Evolutionary conservation across 23 tunicate genomes (phyloP).

Genomic region (Styela plicata): DNA sequence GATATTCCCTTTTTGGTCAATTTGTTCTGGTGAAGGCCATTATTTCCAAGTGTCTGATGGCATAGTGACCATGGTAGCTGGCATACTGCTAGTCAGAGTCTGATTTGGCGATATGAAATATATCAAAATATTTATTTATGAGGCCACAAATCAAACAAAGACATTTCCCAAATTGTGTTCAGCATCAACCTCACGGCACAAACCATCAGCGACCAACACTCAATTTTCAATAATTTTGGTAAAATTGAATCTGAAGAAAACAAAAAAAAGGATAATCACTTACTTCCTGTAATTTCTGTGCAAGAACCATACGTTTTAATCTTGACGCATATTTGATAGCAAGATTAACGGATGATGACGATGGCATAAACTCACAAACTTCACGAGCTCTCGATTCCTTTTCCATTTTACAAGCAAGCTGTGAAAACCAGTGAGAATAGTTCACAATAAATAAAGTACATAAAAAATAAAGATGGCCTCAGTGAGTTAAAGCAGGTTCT

Average conservation of each 20-base stretch:
- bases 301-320: conserved; percentile 48
- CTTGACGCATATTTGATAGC: conserved; percentile 91
- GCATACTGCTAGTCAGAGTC: too few relatives aligned
- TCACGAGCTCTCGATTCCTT: conserved; percentile 65
- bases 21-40: too few relatives aligned
- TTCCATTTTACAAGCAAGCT: conserved; percentile 72
- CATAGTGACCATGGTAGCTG: too few relatives aligned
- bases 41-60: too few relatives aligned
- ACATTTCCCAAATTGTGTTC: background rate
- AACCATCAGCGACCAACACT: background rate
- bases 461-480: too few relatives aligned
- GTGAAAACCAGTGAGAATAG: too few relatives aligned
- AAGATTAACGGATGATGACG: conserved; percentile 52
- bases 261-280: background rate
- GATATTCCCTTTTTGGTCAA: too few relatives aligned
- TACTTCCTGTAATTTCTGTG: conserved; percentile 78
- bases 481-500: too few relatives aligned
- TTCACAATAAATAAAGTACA: too few relatives aligned
- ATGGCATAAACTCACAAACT: conserved; percentile 67
- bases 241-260: background rate
- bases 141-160: background rate
- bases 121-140: background rate
- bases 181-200: background rate
- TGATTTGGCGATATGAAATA: too few relatives aligned
- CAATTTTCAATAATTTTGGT: background rate